Evolutionary conservation across 53 echinoderm and acorn worm genomes (phyloP).

Genomic region (Holothuria leucospilota): DNA sequence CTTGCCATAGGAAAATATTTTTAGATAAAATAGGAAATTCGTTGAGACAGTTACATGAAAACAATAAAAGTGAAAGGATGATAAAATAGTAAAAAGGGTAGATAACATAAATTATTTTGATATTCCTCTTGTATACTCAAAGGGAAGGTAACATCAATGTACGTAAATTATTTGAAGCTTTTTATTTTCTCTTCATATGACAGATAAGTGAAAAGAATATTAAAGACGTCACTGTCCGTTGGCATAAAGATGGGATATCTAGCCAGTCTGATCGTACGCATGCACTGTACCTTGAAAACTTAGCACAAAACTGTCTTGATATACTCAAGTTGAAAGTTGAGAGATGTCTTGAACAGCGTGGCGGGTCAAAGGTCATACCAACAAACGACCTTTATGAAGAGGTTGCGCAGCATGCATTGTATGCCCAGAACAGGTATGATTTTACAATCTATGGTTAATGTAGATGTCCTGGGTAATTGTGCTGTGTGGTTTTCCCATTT

Average conservation of each 20-base stretch:
- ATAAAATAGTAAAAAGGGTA: no score
- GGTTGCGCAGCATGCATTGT: conserved; percentile 77
- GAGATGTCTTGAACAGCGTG: not conserved
- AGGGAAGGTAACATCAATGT: not conserved
- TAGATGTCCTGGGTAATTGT: no score
- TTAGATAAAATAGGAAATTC: no score
- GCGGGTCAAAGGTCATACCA: not conserved
- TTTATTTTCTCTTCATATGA: not conserved
- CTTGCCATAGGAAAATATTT: no score
- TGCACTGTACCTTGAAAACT: conserved; percentile 76
- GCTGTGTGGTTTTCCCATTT: no score
- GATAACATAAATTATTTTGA: no score
- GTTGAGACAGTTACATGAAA: no score
- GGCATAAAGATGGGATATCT: conserved; percentile 90
- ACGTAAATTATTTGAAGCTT: not conserved
- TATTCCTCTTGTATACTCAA: no score
- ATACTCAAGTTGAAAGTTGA: conserved; percentile 60
- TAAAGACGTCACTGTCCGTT: conserved; percentile 73
- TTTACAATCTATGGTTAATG: no score
- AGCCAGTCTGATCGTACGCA: conserved; percentile 65
- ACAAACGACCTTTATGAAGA: conserved; percentile 71
- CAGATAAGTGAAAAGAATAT: conserved; percentile 71
- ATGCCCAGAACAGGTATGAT: conserved; percentile 74
- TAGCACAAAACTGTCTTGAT: conserved; percentile 73
- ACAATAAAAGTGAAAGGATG: no score